Evolutionary conservation across 2,888 invertebrate genomes (phyloP), one percentile per base, ranked within the genome.

Genomic region (Tinea trinotella): DNA sequence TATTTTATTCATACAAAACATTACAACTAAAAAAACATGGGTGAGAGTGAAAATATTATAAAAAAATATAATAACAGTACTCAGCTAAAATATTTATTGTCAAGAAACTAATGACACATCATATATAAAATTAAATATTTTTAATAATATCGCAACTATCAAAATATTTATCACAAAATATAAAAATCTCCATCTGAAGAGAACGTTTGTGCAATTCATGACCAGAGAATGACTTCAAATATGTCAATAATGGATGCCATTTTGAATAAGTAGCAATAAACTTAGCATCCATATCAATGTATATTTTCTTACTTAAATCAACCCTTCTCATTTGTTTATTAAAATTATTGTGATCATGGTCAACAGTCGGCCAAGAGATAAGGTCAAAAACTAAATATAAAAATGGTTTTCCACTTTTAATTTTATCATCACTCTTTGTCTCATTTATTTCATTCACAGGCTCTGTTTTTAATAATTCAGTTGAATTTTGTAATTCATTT

Each of bases 221-320:
- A n/a, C 13, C 40, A 19, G 18, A 2, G 2, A 46, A 13, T 17
- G 20, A 19, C 5, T 36, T 3, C 9, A 53, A 10, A 18, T 18
- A 36, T 18, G 19, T n/a, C 9, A 53, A 13, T 4, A 53, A 53
- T 1, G 53, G 36, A 17, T 53, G 17, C 15, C n/a, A 12, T 13
- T 18, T 17, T 1, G n/a, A 19, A 36, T 36, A 17, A 9, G 36
- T 10, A n/a, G 53, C 18, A 1, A 53, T 36, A n/a, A 53, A 53
- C 12, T 15, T 35, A 3, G 35, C 53, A 36, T 53, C 36, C 3
- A 12, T 36, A 7, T 53, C 53, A 18, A 53, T 20, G 1, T 10
- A 10, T 19, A 46, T 19, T 46, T 46, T 12, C n/a, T 46, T 46
- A 46, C 19, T 17, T n/a, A 46, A 18, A 19, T 46, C 46, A n/a